Evolutionary conservation across 2,888 invertebrate species (phyloP), one percentile per base, ranked within the genome.

Genomic region (Cataglyphis cursor): DNA sequence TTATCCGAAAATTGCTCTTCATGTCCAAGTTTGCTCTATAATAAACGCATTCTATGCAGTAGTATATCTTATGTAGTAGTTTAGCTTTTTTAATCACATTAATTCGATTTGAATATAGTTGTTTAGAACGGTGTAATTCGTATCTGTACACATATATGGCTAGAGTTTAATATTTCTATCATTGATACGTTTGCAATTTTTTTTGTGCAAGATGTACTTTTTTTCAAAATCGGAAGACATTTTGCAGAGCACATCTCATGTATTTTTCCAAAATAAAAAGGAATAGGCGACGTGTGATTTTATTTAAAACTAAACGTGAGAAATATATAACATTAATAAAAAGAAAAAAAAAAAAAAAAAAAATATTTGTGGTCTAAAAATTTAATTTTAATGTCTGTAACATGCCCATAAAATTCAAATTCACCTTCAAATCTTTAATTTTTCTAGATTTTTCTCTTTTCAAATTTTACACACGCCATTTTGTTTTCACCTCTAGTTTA

Each of bases 401-500:
- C 48, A n/a, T 89, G 87, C 90, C 82, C 83, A 89, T 93, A 92
- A 91, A 93, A 92, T 84, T 92, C 87, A 90, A 91, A 90, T 87
- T 85, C 83, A 85, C 87, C 81, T 84, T 85, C 78, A 85, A 68
- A 38, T 54, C 51, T 81, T 68, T 81, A 54, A 66, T 73, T 62
- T 41, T 57, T 44, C 65, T 51, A 81, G 65, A 84, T 85, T 51
- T 76, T 83, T 78, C 64, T 85, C 81, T 70, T 31, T 87, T 83
- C 78, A 61, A 48, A 54, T 80, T 31, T 48, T 18, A 54, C 59
- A 15, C 4, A 44, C 4, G 8, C 48, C 12, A 18, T 18, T 51
- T 51, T n/a, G 8, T n/a, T 57, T 65, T 74, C 51, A 38, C 62
- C 21, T 68, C 31, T 6, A 35, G 6, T 0, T 35, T 0, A 75